These are phyloP conservation scores for Euphydryas editha DNA, from an alignment of 2,888 invertebrate genomes.

Conservation along the genomic window DNA sequence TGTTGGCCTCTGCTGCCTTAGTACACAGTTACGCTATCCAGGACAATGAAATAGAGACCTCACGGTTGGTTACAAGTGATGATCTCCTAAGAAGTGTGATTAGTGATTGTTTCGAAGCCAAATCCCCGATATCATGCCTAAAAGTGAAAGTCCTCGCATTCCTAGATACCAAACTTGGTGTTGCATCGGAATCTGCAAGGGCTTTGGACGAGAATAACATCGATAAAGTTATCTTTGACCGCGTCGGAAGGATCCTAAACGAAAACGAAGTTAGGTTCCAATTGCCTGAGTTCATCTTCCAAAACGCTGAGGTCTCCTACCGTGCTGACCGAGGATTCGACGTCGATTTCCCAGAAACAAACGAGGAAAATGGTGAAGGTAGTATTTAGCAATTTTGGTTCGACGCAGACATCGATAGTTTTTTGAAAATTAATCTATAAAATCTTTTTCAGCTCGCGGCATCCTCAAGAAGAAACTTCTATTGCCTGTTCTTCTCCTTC, in stretches of 20 bases:
- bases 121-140: constrained; percentile 88
- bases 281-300: constrained; percentile 88
- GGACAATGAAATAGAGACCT: constrained; percentile 83
- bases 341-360: constrained; percentile 81
- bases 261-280: constrained; percentile 89
- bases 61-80: constrained; percentile 85
- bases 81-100: constrained; percentile 88
- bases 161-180: constrained; percentile 88
- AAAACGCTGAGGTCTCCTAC: constrained; percentile 86
- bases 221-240: constrained; percentile 89
- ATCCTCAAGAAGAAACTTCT: constrained; percentile 92
- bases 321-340: constrained; percentile 87
- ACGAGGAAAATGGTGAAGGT: constrained; percentile 83
- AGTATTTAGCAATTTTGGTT: constrained; percentile 37
- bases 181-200: constrained; percentile 84
- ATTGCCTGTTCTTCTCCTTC: constrained; percentile 89
- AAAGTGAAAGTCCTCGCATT: constrained; percentile 90
- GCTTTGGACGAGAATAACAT: constrained; percentile 85
- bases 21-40: constrained; percentile 77
- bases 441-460: constrained; percentile 86
- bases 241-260: constrained; percentile 87
- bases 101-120: constrained; percentile 88
- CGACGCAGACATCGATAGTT: not conserved
- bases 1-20: constrained; percentile 79
- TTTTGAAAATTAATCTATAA: not conserved